Percentiles rank a stretch among this genome's conserved stretches.
phyloP scores from a whole-genome alignment of 2,888 invertebrate genomes.

The Pachymerium ferrugineum region DNA sequence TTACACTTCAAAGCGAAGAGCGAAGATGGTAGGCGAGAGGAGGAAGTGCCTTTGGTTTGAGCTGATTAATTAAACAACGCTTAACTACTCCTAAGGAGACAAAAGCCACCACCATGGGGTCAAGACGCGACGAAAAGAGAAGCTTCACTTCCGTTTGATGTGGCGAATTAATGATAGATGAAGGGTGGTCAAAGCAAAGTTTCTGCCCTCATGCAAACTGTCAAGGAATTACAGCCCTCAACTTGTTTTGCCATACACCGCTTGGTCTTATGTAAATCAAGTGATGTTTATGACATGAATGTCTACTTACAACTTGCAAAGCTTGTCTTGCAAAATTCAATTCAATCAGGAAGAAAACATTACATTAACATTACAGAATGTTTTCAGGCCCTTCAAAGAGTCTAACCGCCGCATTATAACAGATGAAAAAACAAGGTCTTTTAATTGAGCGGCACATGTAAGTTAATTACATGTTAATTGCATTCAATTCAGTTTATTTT shows the following conservation, averaged over 20 bases:
- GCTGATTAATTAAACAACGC: slow-evolving; percentile 21
- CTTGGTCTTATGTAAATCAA: neutral
- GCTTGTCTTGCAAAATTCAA: neutral
- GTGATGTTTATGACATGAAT: neutral
- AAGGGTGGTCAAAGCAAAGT: slow-evolving; percentile 10
- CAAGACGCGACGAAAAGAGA: slow-evolving; percentile 12
- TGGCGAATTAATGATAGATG: slow-evolving; percentile 10
- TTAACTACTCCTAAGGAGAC: slow-evolving; percentile 1
- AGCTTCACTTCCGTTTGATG: slow-evolving; percentile 14
- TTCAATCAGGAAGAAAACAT: neutral
- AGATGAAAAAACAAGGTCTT: too few species aligned
- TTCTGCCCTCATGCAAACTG: slow-evolving; percentile 7
- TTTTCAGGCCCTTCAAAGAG: too few species aligned
- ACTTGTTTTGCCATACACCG: neutral
- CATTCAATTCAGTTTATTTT: too few species aligned
- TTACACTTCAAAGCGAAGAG: slow-evolving; percentile 16
- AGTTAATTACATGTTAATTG: too few species aligned
- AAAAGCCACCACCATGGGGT: slow-evolving; percentile 4
- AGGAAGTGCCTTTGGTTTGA: slow-evolving; percentile 22
- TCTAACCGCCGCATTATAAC: too few species aligned
- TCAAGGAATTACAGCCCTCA: neutral
- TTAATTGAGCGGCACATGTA: too few species aligned
- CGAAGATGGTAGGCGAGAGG: neutral
- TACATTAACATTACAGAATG: too few species aligned
- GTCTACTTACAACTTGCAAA: neutral